Percentiles rank a stretch among this genome's conserved stretches.
These are phyloP conservation scores for Myopa tessellatipennis DNA, from an alignment of 2,888 invertebrate species.

Conservation along the genomic window DNA sequence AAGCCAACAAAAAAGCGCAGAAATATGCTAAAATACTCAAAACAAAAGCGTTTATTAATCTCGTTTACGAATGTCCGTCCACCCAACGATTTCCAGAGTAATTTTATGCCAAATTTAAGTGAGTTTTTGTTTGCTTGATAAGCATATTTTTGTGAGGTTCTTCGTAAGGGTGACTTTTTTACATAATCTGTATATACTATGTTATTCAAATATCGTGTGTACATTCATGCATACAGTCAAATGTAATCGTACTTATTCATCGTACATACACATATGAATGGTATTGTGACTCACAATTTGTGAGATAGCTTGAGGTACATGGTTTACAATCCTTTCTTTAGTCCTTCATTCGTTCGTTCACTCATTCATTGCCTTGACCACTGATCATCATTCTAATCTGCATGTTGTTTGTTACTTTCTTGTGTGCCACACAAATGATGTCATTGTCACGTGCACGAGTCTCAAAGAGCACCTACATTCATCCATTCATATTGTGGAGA, in stretches of 20 bases:
- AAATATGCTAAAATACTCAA: no score
- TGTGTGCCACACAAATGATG: slow-evolving; percentile 20
- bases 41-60: no score
- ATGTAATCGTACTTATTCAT: no score
- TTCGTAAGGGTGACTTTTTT: slow-evolving; percentile 27
- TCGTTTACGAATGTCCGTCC: no score
- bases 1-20: no score
- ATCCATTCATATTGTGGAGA: no score
- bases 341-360: not conserved
- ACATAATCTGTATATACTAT: no score
- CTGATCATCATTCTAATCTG: slow-evolving; percentile 8
- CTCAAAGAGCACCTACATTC: no score
- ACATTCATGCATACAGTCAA: no score
- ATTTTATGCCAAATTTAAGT: not conserved
- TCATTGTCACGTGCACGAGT: slow-evolving; percentile 27
- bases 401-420: slow-evolving; percentile 1
- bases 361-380: slow-evolving; percentile 24
- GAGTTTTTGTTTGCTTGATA: not conserved
- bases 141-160: not conserved
- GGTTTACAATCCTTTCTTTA: not conserved
- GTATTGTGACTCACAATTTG: no score
- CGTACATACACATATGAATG: no score
- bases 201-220: no score
- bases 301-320: not conserved
- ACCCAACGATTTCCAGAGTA: slow-evolving; percentile 4